A percentile compares a stretch with the other conserved stretches of the same genome.
These are phyloP conservation scores for Dasyurus viverrinus DNA, from an alignment of 2,113 vertebrate species.

Conservation along the genomic window DNA sequence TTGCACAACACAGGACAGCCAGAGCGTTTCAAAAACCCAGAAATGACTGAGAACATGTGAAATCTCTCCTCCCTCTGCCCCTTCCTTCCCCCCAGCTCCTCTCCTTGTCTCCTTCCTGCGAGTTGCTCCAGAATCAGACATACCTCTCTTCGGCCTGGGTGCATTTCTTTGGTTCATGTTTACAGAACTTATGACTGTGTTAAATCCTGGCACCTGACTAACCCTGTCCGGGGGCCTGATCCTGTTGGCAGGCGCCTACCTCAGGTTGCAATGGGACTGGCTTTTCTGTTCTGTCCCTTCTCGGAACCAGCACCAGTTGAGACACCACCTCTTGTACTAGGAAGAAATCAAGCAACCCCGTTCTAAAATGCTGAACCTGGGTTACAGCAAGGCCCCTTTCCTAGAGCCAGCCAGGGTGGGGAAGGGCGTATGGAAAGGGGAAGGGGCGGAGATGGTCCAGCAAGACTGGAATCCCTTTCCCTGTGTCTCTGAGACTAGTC, in stretches of 20 bases:
- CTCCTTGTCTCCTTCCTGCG: slow-evolving; percentile 30
- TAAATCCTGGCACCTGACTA: slow-evolving; percentile 33
- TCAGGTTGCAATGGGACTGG: slow-evolving; percentile 23
- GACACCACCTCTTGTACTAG: slow-evolving; percentile 37
- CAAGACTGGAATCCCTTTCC: neutral
- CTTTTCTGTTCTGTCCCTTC: neutral
- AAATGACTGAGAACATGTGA: neutral
- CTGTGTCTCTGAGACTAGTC: neutral
- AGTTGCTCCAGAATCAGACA: slow-evolving; percentile 30
- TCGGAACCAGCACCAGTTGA: neutral
- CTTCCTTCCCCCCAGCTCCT: neutral
- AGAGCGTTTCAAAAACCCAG: slow-evolving; percentile 48
- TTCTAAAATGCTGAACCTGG: slow-evolving; percentile 31
- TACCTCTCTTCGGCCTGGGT: slow-evolving; percentile 26
- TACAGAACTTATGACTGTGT: slow-evolving; percentile 57
- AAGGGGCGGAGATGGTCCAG: neutral
- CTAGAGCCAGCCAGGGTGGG: neutral
- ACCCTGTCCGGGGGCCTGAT: slow-evolving; percentile 26
- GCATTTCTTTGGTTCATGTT: slow-evolving; percentile 45
- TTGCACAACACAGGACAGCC: slow-evolving; percentile 56
- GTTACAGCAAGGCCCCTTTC: neutral
- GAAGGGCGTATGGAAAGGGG: neutral
- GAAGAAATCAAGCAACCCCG: neutral
- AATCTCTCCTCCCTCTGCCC: neutral
- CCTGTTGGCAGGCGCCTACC: slow-evolving; percentile 11